phyloP scores from a whole-genome alignment of 1,140 invertebrate species.

The Manduca sexta region DNA sequence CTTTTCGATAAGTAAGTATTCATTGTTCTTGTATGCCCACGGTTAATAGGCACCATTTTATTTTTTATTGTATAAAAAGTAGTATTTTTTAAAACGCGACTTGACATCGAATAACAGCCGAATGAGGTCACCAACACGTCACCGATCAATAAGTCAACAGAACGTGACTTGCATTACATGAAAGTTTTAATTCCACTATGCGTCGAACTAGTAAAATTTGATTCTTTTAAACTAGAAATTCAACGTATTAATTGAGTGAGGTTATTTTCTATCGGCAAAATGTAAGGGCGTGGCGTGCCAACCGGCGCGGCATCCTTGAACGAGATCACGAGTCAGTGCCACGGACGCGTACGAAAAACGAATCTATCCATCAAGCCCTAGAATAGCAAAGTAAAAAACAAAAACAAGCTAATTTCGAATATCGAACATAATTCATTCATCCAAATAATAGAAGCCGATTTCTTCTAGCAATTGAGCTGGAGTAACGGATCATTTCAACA shows the following conservation, averaged over 20 bases:
- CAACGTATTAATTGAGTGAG: neutral
- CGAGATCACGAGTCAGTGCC: neutral
- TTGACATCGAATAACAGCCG: neutral
- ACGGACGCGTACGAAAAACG: neutral
- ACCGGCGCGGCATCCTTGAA: slow-evolving; percentile 16
- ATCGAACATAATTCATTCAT: neutral
- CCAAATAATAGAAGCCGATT: neutral
- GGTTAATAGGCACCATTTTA: no score
- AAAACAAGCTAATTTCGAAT: neutral
- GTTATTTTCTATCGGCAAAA: neutral
- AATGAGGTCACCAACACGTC: slow-evolving; percentile 43
- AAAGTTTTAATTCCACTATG: no score
- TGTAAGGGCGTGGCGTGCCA: slow-evolving; percentile 9
- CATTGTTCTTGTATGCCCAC: no score
- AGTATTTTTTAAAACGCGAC: no score
- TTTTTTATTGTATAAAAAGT: no score
- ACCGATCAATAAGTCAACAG: slow-evolving; percentile 8
- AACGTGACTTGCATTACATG: no score
- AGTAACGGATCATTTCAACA: slow-evolving; percentile 1
- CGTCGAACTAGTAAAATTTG: neutral
- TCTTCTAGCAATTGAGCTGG: neutral
- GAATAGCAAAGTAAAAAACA: neutral
- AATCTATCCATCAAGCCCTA: neutral
- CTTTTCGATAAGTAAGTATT: no score
- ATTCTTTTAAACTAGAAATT: neutral